These are phyloP conservation scores for Saguinus midas DNA, from an alignment of 2,113 vertebrate species.

Conservation along the genomic window DNA sequence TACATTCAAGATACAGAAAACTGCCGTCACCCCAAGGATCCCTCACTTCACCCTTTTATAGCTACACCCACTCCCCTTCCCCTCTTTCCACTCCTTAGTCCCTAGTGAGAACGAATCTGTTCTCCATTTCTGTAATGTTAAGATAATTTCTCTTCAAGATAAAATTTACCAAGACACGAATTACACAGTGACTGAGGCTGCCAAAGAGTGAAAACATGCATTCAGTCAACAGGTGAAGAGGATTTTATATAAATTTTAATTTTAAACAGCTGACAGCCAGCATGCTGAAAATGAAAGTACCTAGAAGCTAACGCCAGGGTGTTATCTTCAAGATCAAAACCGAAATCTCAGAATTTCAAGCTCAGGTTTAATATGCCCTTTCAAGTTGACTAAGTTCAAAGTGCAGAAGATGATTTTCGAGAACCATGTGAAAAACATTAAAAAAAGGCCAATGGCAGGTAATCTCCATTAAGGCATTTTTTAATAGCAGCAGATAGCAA, in stretches of 20 bases:
- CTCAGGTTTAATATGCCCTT: constrained; percentile 1
- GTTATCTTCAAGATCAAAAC: neutral
- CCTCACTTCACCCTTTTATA: neutral
- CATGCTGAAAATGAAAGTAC: neutral
- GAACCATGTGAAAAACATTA: neutral
- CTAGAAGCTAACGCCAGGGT: neutral
- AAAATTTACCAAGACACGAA: neutral
- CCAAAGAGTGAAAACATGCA: neutral
- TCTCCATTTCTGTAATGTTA: neutral
- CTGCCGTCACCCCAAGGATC: too few species aligned
- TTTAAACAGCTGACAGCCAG: constrained; percentile 6
- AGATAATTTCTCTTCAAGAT: constrained; percentile 12
- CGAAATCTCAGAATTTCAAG: constrained; percentile 23
- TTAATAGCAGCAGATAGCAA: neutral
- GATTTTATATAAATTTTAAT: neutral
- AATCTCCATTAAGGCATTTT: neutral
- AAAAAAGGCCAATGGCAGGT: constrained; percentile 22
- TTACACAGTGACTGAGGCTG: neutral
- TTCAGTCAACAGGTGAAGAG: neutral
- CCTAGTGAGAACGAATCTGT: neutral
- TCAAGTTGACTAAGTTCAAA: constrained; percentile 45
- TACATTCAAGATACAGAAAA: neutral
- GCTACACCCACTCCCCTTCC: neutral
- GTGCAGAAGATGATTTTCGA: constrained; percentile 30
- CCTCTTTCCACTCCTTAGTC: neutral